Base-by-base conservation (phyloP, 2,888 invertebrate species). In the Drosophila greeni region DNA sequence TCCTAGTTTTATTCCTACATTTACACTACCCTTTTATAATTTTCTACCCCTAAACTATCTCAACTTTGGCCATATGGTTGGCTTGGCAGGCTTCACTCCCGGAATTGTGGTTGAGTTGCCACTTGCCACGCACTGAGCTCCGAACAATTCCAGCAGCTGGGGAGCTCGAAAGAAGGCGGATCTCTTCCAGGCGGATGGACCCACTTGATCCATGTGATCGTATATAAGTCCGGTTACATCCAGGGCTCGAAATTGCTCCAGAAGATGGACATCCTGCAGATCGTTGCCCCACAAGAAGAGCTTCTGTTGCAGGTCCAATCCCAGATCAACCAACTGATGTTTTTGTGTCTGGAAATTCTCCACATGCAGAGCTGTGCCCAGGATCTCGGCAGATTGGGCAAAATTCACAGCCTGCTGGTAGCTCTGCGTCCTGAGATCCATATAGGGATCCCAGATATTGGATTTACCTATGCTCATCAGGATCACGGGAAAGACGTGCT, bases 211-310 rank as follows among this genome's bases (percentile, higher is more conserved):
- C 43, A 95, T 92, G 85, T 96, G 95, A 88, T 99, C 98, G 86
- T 97, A 98, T 82, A 99, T 98, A 52, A 99, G 93, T 24, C 96
- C 99, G 82, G 98, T 96, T 16, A 98, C 91, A 16, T 97, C 97
- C 74, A 96, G 90, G 57, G 93, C 91, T 85, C 97, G 97, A 43
- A 98, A 92, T 82, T 93, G 92, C 78, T 93, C 92, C 49, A 97
- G 94, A 1, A 94, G 94, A 43, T 92, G 92, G 57, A 92, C 93
- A 87, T 95, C 94, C 77, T 96, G 95, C 85, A 97, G 95, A 82
- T 96, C 95, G 74, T 97, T 97, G 23, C 98, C 98, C 98, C 98
- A 99, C 75, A 97, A 95, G 89, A 99, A 99, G 61, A 97, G 92
- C 2, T 96, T 93, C 55, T 98, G 91, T 12, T 94, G 94, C 8